Conservation (phyloP, 2,113 vertebrate genomes). For the Burhinus bistriatus region DNA sequence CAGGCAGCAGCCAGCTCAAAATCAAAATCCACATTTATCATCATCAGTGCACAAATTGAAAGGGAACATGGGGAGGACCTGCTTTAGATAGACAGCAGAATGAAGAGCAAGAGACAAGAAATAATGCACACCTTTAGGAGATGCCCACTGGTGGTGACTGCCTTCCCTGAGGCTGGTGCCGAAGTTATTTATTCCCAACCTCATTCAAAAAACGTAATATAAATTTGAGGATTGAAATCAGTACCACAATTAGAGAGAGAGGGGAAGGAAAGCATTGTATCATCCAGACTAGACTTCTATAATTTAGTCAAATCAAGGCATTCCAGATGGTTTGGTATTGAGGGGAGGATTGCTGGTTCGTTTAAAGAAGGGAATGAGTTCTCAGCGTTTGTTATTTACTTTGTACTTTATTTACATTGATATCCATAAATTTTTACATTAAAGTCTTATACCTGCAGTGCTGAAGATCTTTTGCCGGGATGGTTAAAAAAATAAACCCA, state of each 20-base stretch:
- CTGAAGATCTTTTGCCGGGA: neutral
- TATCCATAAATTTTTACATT: neutral
- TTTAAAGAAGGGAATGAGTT: neutral
- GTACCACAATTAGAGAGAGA: neutral
- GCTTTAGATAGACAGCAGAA: neutral
- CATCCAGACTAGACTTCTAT: neutral
- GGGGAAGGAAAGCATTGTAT: neutral
- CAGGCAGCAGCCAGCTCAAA: neutral
- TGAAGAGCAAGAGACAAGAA: neutral
- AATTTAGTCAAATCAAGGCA: neutral
- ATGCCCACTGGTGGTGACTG: neutral
- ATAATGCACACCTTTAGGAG: neutral
- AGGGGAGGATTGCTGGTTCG: neutral
- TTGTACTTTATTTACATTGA: slow-evolving; percentile 1
- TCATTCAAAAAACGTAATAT: neutral
- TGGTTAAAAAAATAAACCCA: neutral
- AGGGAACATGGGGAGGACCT: neutral
- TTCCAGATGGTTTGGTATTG: neutral
- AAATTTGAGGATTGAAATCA: neutral
- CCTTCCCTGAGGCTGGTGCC: neutral
- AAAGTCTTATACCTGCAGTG: slow-evolving; percentile 1
- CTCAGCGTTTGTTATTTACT: neutral
- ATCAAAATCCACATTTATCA: neutral
- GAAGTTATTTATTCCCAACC: neutral
- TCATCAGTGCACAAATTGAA: neutral